Base-by-base conservation (phyloP, 2,113 vertebrate species). In the Pelobates fuscus region DNA sequence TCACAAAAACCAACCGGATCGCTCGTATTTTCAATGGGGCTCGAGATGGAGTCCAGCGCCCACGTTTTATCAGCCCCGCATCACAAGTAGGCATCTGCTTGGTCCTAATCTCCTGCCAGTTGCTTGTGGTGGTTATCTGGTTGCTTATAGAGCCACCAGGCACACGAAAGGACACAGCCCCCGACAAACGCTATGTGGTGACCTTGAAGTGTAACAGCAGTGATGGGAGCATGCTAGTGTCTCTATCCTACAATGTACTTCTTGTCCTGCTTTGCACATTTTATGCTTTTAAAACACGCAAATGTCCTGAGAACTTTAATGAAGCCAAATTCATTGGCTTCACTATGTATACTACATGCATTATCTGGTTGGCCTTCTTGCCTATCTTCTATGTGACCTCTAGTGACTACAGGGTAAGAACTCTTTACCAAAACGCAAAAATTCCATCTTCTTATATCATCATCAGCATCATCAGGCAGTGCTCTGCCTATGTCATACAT, bases 261-360 rank as follows among this genome's bases (percentile, higher is more conserved):
- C 94, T 99, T 86, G 98, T 99, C 14, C 86, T 96, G 30, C 94
- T 99, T 79, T 99, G 97, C 89, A 99, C 97, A 2, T 93, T 98
- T 81, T 99, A 99, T 0, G 97, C 97, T 80, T 98, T 99, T 88
- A 99, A 99, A 93, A 99, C 97, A 18, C 87, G 97, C 65, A 98
- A 98, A 88, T 99, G 97, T 80, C 97, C 97, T 0, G 97, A 99
- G 80, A 99, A 98, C 85, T 99, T 99, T 91, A 99, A 99, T 0
- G 97, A 99, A 84, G 97, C 97, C 86, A 99, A 99, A 82, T 98
- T 98, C 86, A 99, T 99, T 0, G 97, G 97, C 18, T 99, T 99
- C 84, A 99, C 97, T 81, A 99, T 99, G 97, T 99, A 99, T 82
- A 99, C 97, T 2, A 99, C 97, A 60, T 99, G 97, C 88, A 99